Conservation (phyloP, 2,797 vertebrate genomes). For the Lophius americanus region DNA sequence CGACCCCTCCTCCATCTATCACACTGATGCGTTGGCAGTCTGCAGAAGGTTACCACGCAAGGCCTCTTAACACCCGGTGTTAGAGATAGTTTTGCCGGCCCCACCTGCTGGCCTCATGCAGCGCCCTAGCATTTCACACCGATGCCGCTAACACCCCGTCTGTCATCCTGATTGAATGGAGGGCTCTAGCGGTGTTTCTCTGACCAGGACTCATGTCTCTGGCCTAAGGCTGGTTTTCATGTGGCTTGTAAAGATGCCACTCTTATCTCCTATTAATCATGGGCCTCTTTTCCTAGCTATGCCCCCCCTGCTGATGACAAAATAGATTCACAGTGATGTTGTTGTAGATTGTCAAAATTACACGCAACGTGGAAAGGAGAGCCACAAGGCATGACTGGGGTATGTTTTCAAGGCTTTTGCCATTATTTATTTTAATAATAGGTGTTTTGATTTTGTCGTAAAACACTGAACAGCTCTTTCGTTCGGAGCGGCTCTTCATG, state of each 20-base stretch:
- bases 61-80: conserved; percentile 73
- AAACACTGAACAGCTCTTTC: conserved; percentile 4
- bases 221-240: conserved; percentile 55
- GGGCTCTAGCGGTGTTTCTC: conserved; percentile 40
- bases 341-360: conserved; percentile 70
- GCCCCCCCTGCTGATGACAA: conserved; percentile 69
- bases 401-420: conserved; percentile 3
- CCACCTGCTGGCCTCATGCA: conserved; percentile 68
- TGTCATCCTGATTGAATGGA: conserved; percentile 71
- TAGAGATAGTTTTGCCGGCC: conserved; percentile 46
- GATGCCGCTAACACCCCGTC: conserved; percentile 59
- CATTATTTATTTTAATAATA: neutral
- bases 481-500: conserved; percentile 16
- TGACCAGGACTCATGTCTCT: conserved; percentile 56
- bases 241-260: conserved; percentile 61
- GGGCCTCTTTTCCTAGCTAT: conserved; percentile 55
- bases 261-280: conserved; percentile 63
- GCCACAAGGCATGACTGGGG: conserved; percentile 3
- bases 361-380: conserved; percentile 39
- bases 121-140: conserved; percentile 59
- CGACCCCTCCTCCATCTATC: conserved; percentile 63
- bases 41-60: conserved; percentile 69
- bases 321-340: conserved; percentile 60
- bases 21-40: conserved; percentile 55
- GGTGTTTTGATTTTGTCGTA: neutral